Evolutionary conservation across 1,140 invertebrate genomes (phyloP), one percentile per base, ranked within the genome.

Genomic region (Papilio glaucus): DNA sequence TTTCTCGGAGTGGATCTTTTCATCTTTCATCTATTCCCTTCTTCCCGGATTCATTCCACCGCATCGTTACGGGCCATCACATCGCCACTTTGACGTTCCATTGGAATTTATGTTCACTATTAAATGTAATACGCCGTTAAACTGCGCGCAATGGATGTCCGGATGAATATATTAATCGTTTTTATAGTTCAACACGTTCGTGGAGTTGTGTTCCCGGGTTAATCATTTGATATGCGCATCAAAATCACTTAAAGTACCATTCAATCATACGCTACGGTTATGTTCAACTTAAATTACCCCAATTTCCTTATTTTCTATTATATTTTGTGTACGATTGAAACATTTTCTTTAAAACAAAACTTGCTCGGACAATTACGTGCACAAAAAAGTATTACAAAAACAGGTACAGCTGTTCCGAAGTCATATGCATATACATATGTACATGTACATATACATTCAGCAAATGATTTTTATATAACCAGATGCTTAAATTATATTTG

Each of bases 21-120:
- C 26, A 61, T 29, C 57, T 61, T 61, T 18, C 21, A 8, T 9
- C 57, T 8, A 13, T 33, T n/a, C 57, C 21, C 12, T 15, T 33
- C 29, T 6, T 33, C 29, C 29, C 12, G 7, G 21, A 61, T 29
- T 61, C 26, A n/a, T 61, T 61, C 10, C 57, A 7, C 12, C 24
- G 26, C 57, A n/a, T 61, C 57, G 29, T 29, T 61, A 61, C 1
- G 26, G 13, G 29, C 57, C 57, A 61, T 61, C 26, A 61, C 7
- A 61, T 61, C 57, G 10, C 57, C 57, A 26, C 21, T 33, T 53
- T 61, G 57, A 61, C 57, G 57, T 61, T 61, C 57, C 57, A 61
- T 61, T 33, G 57, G 13, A 26, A 61, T 61, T 61, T 61, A 61
- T 33, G 57, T 33, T 29, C 26, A 61, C 57, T 61, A 61, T 61